phyloP scores from a whole-genome alignment of 2,797 vertebrate species.

The Salmo trutta region DNA sequence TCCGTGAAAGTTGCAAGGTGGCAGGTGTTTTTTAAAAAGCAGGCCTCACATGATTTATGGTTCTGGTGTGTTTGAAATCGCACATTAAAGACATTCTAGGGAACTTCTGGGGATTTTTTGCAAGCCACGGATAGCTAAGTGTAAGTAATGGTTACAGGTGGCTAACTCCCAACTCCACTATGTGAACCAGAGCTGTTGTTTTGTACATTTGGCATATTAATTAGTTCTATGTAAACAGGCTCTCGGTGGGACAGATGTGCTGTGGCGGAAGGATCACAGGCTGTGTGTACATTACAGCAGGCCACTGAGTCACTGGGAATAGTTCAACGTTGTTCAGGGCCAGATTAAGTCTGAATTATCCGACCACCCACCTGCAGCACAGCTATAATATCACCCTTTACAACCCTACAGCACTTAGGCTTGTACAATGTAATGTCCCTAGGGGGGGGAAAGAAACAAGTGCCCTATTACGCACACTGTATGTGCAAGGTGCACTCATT shows the following conservation, averaged over 20 bases:
- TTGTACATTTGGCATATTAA: slow-evolving; percentile 46
- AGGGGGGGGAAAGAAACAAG: neutral
- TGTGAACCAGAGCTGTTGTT: slow-evolving; percentile 53
- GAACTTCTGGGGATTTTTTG: neutral
- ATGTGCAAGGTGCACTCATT: slow-evolving; percentile 1
- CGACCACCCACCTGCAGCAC: slow-evolving; percentile 2
- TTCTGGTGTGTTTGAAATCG: slow-evolving; percentile 51
- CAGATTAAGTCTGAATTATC: neutral
- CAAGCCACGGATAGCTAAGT: neutral
- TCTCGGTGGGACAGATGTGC: neutral
- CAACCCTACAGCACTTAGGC: neutral
- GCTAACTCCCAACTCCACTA: slow-evolving; percentile 22
- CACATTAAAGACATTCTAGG: slow-evolving; percentile 56
- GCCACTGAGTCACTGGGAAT: neutral
- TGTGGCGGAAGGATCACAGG: neutral
- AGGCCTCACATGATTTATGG: slow-evolving; percentile 61
- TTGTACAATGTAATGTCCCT: neutral
- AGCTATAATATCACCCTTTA: neutral
- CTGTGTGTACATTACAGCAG: neutral
- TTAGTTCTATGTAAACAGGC: neutral
- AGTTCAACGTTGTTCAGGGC: neutral
- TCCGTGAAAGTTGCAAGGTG: slow-evolving; percentile 60
- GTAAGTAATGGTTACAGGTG: slow-evolving; percentile 25
- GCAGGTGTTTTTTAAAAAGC: slow-evolving; percentile 67
- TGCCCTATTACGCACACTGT: neutral